Evolutionary conservation across 2,888 invertebrate species (phyloP).

Genomic region (Plagiodera versicolora): DNA sequence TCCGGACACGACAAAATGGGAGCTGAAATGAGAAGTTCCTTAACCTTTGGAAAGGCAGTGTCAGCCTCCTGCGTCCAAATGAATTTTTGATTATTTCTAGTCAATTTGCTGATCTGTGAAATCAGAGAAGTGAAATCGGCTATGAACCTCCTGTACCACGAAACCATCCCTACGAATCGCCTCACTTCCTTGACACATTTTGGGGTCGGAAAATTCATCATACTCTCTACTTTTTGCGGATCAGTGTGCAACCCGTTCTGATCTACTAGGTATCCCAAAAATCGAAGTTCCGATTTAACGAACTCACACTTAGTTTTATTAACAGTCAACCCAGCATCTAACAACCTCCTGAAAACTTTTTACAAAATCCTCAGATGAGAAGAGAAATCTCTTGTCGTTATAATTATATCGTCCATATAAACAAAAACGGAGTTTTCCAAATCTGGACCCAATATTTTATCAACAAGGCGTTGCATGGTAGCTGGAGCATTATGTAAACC

Average conservation of each 20-base stretch:
- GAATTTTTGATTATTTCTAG: slow-evolving; percentile 21
- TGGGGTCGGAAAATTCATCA: slow-evolving; percentile 9
- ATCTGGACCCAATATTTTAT: neutral
- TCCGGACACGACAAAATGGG: slow-evolving; percentile 28
- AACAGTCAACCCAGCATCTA: slow-evolving; percentile 29
- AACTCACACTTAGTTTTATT: slow-evolving; percentile 25
- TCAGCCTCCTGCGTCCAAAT: slow-evolving; percentile 25
- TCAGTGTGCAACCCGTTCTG: slow-evolving; percentile 14
- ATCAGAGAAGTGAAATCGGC: slow-evolving; percentile 25
- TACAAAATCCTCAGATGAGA: slow-evolving; percentile 26
- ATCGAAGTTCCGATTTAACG: slow-evolving; percentile 20
- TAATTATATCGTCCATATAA: slow-evolving; percentile 33
- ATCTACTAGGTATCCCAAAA: slow-evolving; percentile 27
- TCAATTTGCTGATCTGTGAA: slow-evolving; percentile 24
- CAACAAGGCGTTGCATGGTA: neutral
- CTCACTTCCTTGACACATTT: slow-evolving; percentile 4
- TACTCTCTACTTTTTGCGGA: slow-evolving; percentile 13
- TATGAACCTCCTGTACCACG: slow-evolving; percentile 35
- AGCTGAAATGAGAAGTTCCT: slow-evolving; percentile 18
- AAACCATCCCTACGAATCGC: slow-evolving; percentile 23
- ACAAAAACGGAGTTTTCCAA: slow-evolving; percentile 3
- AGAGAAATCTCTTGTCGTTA: slow-evolving; percentile 28
- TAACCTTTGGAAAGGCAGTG: slow-evolving; percentile 7
- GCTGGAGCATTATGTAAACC: slow-evolving; percentile 15
- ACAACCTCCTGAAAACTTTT: slow-evolving; percentile 23